Evolutionary conservation across 2,797 vertebrate genomes (phyloP).

Genomic region (Acipenser transmontanus): DNA sequence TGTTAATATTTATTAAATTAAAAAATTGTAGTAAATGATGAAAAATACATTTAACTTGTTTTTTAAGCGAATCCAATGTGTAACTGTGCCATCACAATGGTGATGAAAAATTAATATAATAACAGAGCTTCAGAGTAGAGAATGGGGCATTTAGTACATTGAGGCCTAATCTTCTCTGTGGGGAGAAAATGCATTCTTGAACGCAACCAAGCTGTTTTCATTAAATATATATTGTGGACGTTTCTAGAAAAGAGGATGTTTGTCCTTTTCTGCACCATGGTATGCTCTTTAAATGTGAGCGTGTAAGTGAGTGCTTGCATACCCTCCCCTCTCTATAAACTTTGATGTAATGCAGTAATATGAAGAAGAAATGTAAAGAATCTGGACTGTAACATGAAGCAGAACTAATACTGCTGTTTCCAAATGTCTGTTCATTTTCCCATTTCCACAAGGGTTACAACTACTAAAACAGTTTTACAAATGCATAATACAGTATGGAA

Average conservation of each 20-base stretch:
- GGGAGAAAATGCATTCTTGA: constrained; percentile 3
- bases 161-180: not conserved
- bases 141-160: not conserved
- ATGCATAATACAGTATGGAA: too few relatives aligned
- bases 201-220: not conserved
- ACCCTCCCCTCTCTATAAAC: too few relatives aligned
- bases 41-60: constrained; percentile 46
- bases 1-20: constrained; percentile 81
- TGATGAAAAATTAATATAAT: constrained; percentile 3
- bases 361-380: too few relatives aligned
- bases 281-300: not conserved
- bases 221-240: not conserved
- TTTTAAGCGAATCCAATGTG: not conserved
- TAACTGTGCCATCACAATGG: constrained; percentile 8
- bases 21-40: constrained; percentile 52
- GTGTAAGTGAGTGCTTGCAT: too few relatives aligned
- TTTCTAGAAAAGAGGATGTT: constrained; percentile 4
- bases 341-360: too few relatives aligned
- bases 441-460: too few relatives aligned
- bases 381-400: too few relatives aligned
- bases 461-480: too few relatives aligned
- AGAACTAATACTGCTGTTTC: too few relatives aligned
- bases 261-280: constrained; percentile 2
- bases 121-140: not conserved
- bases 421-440: too few relatives aligned